Evolutionary conservation across 2,888 invertebrate species (phyloP), one percentile per base, ranked within the genome.

Genomic region (Drosophila monieri): DNA sequence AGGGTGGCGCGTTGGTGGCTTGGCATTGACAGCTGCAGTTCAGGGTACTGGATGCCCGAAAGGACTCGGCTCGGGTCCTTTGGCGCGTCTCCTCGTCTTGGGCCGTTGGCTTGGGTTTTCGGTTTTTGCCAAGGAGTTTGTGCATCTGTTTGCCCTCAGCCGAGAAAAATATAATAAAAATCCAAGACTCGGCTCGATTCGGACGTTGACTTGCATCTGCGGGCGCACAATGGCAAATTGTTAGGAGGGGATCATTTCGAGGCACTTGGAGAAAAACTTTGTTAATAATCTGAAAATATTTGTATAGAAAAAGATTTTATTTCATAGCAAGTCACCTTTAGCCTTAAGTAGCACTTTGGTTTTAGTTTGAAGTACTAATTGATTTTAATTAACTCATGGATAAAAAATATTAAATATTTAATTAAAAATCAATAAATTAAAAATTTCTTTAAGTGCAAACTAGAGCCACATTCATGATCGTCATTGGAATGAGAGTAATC

Each of bases 141-240:
- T 35, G 87, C 81, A 81, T 81, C 87, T 81, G 81, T 81, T 80
- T 77, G 85, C 74, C 77, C 85, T 68, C 69, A 81, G 59, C 48
- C 58, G 23, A 41, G 46, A 41, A 18, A 15, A 30, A 27, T 9
- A n/a, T 9, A n/a, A 25, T n/a, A 53, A 59, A 57, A 64, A 61
- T 46, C 27, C 41, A 14, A 18, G 44, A 8, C 32, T 27, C 48
- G 18, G n/a, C 15, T 37, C 54, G 23, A 35, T 69, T 88, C 89
- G 89, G 89, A 88, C 89, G 85, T 89, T 89, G 89, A 89, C 89
- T 85, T 83, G 88, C 89, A 89, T 89, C 89, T 89, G 89, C 89
- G 78, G 74, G 74, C 77, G 61, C 68, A 84, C 86, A 85, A 86
- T 83, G 76, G 70, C 48, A 53, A 66, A 53, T 64, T 60, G 57